Percentiles rank a stretch among this genome's conserved stretches.
These are phyloP conservation scores for Panurus biarmicus DNA, from an alignment of 2,113 vertebrate genomes.

Conservation along the genomic window DNA sequence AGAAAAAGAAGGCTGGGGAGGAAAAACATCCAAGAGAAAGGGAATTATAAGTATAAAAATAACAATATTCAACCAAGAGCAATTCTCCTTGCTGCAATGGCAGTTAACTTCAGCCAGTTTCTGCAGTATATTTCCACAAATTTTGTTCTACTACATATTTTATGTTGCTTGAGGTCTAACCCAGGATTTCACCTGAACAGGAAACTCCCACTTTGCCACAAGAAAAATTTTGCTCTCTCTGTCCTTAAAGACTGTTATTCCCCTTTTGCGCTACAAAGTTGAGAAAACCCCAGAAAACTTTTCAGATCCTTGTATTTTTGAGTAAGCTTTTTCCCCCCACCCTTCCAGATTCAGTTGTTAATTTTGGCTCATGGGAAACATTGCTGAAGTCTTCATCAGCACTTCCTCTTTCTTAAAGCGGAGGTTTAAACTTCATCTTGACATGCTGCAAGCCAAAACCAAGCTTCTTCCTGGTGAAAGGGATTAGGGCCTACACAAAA, in stretches of 20 bases:
- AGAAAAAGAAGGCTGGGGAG: neutral
- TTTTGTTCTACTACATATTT: neutral
- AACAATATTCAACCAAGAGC: neutral
- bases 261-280: neutral
- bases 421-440: neutral
- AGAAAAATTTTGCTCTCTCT: neutral
- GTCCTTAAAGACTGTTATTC: constrained; percentile 10
- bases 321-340: neutral
- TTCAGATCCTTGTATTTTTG: constrained; percentile 25
- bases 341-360: neutral
- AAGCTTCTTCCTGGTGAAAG: neutral
- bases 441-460: neutral
- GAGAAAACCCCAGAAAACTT: constrained; percentile 27
- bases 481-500: neutral
- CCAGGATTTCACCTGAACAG: neutral
- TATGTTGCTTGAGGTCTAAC: neutral
- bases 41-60: neutral
- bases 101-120: neutral
- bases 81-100: neutral
- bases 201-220: constrained; percentile 3
- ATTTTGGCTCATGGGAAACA: neutral
- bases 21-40: neutral
- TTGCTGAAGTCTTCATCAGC: neutral
- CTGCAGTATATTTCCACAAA: neutral
- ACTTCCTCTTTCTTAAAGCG: neutral